Percentiles rank a stretch among this genome's conserved stretches.
These are phyloP conservation scores for Astreopora myriophthalma DNA, from an alignment of 64 coral and sea anemone species.

Conservation along the genomic window DNA sequence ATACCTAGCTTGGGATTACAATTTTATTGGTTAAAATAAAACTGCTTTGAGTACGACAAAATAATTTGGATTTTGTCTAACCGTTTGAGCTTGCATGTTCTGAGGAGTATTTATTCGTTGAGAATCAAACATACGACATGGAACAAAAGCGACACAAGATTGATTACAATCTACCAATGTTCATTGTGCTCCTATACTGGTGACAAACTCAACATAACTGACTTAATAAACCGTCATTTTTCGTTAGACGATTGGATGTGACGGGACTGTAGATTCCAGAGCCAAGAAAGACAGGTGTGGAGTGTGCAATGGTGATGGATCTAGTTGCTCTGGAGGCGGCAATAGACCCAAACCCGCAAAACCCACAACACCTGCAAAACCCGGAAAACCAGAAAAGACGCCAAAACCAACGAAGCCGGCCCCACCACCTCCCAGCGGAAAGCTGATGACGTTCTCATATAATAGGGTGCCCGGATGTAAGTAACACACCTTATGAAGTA, in stretches of 20 bases:
- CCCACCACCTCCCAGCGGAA: not conserved
- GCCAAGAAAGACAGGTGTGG: constrained; percentile 45
- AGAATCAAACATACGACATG: too few species aligned
- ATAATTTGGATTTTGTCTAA: too few species aligned
- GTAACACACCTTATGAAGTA: not conserved
- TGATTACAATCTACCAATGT: too few species aligned
- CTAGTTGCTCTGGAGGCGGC: constrained; percentile 21
- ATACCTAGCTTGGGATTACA: too few species aligned
- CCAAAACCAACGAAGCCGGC: not conserved
- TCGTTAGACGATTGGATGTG: constrained; percentile 41
- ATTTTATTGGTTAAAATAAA: too few species aligned
- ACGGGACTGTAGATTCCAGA: constrained; percentile 33
- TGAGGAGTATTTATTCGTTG: too few species aligned
- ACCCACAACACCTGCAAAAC: too few species aligned
- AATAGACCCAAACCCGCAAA: constrained; percentile 7
- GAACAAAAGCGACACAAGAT: too few species aligned
- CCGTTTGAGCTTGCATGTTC: too few species aligned
- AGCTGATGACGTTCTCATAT: not conserved
- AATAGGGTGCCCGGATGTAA: not conserved
- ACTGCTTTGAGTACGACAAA: too few species aligned
- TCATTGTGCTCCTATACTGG: too few species aligned
- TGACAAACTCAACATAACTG: not conserved
- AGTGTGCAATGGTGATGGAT: constrained; percentile 55
- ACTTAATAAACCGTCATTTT: not conserved
- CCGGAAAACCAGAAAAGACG: not conserved